Conservation (phyloP, 2,797 vertebrate species). For the Gallirallus australis region DNA sequence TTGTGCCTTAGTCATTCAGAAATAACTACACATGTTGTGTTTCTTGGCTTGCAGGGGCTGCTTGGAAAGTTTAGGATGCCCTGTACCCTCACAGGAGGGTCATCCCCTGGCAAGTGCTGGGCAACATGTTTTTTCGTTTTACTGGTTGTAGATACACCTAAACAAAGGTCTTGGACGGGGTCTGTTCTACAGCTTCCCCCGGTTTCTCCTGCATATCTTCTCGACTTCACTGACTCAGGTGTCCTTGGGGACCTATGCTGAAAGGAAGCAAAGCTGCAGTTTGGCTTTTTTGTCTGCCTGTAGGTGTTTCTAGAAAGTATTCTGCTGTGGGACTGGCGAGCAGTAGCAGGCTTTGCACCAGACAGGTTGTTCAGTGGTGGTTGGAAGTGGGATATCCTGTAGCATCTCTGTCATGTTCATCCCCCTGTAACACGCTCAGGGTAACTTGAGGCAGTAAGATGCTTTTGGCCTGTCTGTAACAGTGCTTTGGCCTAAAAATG, state of each 20-base stretch:
- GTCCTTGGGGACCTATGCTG: neutral
- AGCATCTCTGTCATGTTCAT: neutral
- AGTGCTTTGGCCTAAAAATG: neutral
- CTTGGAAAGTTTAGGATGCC: neutral
- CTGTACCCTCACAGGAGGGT: neutral
- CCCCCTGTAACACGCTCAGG: accelerated
- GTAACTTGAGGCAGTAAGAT: neutral
- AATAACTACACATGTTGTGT: neutral
- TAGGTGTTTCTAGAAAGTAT: neutral
- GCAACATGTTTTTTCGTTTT: neutral
- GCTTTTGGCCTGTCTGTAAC: neutral
- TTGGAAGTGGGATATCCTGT: neutral
- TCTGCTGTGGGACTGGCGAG: neutral
- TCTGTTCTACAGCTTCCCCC: neutral
- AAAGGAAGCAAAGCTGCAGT: neutral
- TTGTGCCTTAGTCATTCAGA: neutral
- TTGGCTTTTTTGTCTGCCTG: neutral
- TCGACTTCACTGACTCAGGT: neutral
- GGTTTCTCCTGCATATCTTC: neutral
- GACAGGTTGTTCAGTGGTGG: neutral
- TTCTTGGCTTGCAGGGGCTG: neutral
- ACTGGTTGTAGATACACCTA: neutral
- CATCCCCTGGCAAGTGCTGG: neutral
- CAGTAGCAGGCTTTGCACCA: neutral
- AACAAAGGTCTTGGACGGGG: neutral